These are phyloP conservation scores for Melanotaenia duboulayi DNA, from an alignment of 2,113 vertebrate genomes.

Conservation along the genomic window DNA sequence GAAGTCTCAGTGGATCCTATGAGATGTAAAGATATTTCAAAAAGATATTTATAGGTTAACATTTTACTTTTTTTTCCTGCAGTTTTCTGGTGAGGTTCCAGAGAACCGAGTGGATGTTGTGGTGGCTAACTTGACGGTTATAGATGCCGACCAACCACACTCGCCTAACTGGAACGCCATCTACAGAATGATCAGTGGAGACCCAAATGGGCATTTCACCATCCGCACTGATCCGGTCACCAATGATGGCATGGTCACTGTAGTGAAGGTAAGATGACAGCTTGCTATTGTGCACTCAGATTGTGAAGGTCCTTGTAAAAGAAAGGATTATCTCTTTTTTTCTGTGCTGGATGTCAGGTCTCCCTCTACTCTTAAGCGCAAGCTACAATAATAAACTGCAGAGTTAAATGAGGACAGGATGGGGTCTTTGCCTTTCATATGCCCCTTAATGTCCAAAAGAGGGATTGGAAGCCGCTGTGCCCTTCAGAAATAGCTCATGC, in stretches of 20 bases:
- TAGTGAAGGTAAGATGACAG: slow-evolving; percentile 88
- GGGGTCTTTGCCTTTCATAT: slow-evolving; percentile 66
- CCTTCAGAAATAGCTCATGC: slow-evolving; percentile 60
- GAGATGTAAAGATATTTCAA: slow-evolving; percentile 23
- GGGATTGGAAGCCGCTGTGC: slow-evolving; percentile 50
- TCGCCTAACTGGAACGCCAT: slow-evolving; percentile 95
- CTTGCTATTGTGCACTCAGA: background rate
- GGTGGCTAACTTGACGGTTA: slow-evolving; percentile 93
- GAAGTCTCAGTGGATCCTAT: slow-evolving; percentile 26
- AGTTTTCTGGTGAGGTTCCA: slow-evolving; percentile 93
- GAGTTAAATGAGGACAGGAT: slow-evolving; percentile 48
- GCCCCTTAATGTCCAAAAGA: slow-evolving; percentile 68
- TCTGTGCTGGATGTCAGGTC: slow-evolving; percentile 15
- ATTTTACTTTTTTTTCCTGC: slow-evolving; percentile 17
- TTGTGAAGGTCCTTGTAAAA: slow-evolving; percentile 4
- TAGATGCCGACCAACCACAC: slow-evolving; percentile 93
- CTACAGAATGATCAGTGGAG: slow-evolving; percentile 94
- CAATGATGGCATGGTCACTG: slow-evolving; percentile 95
- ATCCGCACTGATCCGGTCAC: slow-evolving; percentile 90
- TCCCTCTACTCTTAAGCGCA: slow-evolving; percentile 28
- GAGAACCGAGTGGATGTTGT: slow-evolving; percentile 91
- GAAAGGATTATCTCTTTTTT: slow-evolving; percentile 15
- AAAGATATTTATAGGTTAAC: slow-evolving; percentile 1
- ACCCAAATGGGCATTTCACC: slow-evolving; percentile 90
- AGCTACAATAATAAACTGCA: slow-evolving; percentile 44